Percentiles rank a stretch among this genome's conserved stretches.
Evolutionary conservation across 1,140 invertebrate genomes (phyloP).

Genomic region (Scylla paramamosain): DNA sequence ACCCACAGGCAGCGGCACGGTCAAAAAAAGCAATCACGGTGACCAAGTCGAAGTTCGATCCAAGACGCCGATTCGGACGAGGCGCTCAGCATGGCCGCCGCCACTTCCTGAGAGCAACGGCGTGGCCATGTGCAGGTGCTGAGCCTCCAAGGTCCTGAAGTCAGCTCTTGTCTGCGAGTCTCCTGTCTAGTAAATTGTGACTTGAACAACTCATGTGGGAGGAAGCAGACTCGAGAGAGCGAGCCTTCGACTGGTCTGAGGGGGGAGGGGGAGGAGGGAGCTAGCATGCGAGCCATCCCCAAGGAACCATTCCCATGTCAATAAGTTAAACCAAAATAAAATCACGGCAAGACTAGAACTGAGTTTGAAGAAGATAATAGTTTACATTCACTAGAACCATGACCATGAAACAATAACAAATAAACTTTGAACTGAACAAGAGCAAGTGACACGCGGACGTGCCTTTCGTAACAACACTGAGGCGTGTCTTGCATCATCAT

Average conservation of each 20-base stretch:
- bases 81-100: conserved; percentile 30
- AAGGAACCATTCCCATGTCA: conserved; percentile 58
- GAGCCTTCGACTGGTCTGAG: conserved; percentile 56
- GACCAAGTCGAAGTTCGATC: conserved; percentile 48
- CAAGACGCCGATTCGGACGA: conserved; percentile 30
- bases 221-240: conserved; percentile 10
- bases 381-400: conserved; percentile 9
- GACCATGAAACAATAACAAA: conserved; percentile 6
- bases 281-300: conserved; percentile 71
- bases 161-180: conserved; percentile 10
- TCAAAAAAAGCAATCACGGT: conserved; percentile 24
- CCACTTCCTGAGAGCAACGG: background rate
- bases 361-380: conserved; percentile 15
- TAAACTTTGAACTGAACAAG: conserved; percentile 22
- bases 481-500: background rate
- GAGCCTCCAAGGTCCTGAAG: no score
- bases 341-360: conserved; percentile 33
- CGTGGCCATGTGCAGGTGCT: background rate
- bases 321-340: conserved; percentile 32
- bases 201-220: conserved; percentile 5
- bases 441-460: background rate
- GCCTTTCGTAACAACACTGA: background rate
- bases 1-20: conserved; percentile 1
- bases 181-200: conserved; percentile 13
- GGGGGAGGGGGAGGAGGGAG: conserved; percentile 25